Evolutionary conservation across 2,113 vertebrate genomes (phyloP), one percentile per base, ranked within the genome.

Genomic region (Arenaria interpres): DNA sequence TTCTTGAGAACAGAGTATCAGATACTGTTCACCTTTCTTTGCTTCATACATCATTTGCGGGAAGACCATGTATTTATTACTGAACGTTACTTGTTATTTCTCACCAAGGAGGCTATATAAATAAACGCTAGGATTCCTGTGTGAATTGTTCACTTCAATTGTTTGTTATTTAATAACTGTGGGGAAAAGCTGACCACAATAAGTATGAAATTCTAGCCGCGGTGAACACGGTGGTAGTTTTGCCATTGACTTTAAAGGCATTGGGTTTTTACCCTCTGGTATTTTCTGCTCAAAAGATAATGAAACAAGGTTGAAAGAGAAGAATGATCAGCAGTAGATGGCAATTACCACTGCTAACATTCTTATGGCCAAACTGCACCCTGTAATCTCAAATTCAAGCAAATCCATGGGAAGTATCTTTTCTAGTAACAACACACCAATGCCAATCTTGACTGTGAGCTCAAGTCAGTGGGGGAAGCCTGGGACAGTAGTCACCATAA

Each of bases 101-200:
- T 96, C 92, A 96, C 71, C 63, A 35, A 94, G 85, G 74, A 88
- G 91, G 75, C 93, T 91, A 88, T 85, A 92, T 50, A 96, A 96
- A 97, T 71, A 96, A 95, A 82, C 1, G 6, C 84, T 51, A 83
- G 5, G 14, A 92, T 62, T 81, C 82, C 66, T 89, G 78, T 64
- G 39, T 53, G 67, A 94, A 88, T 69, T 90, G 66, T 85, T 95
- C 89, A 78, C 57, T 96, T 81, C 69, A 74, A 69, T 63, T 87
- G 53, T 88, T 95, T 79, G 88, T 71, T 90, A 95, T 67, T 96
- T 82, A 96, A 51, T 94, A 94, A 94, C 84, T 90, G 72, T 77
- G 86, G 77, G 80, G 95, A 93, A 96, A 88, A 54, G 60, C 48
- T 83, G 85, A 89, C 78, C 39, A 81, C 71, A 68, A 2, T 18